Evolutionary conservation across 30 jellyfish, hydroid and myxozoan species (phyloP).

Genomic region (Rhopilema esculentum): DNA sequence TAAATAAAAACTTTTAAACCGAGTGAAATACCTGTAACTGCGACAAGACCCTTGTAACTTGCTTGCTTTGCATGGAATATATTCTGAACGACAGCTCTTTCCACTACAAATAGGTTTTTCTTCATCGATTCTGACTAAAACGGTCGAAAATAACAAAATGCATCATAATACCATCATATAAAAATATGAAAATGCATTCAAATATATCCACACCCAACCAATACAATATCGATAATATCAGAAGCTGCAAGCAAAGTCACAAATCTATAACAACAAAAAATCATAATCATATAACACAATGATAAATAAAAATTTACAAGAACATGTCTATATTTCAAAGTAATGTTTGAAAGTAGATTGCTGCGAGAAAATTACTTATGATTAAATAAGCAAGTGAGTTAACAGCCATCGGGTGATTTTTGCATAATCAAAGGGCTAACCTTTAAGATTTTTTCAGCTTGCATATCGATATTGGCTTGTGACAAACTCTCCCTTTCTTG

Average conservation of each 20-base stretch:
- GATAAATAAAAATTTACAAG: too few relatives aligned
- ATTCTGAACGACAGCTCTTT: conserved; percentile 86
- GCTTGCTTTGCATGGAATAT: conserved; percentile 86
- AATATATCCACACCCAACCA: too few relatives aligned
- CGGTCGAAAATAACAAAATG: not conserved
- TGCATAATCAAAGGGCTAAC: conserved; percentile 3
- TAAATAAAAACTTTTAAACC: not conserved
- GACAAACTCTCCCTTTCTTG: conserved; percentile 63
- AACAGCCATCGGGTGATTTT: not conserved
- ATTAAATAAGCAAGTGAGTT: not conserved
- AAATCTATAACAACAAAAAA: too few relatives aligned
- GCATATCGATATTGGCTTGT: conserved; percentile 48
- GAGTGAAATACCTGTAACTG: conserved; percentile 49
- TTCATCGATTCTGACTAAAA: conserved; percentile 69
- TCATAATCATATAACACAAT: too few relatives aligned
- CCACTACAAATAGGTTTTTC: conserved; percentile 76
- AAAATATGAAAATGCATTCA: too few relatives aligned
- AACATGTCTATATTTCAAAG: too few relatives aligned
- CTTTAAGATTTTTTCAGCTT: conserved; percentile 73
- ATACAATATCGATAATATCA: too few relatives aligned
- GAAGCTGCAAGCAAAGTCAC: too few relatives aligned
- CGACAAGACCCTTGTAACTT: conserved; percentile 76
- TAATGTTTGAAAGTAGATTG: too few relatives aligned
- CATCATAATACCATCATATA: too few relatives aligned
- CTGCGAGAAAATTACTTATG: not conserved